Conservation (phyloP, 2,797 vertebrate genomes). For the Neosalanx taihuensis region DNA sequence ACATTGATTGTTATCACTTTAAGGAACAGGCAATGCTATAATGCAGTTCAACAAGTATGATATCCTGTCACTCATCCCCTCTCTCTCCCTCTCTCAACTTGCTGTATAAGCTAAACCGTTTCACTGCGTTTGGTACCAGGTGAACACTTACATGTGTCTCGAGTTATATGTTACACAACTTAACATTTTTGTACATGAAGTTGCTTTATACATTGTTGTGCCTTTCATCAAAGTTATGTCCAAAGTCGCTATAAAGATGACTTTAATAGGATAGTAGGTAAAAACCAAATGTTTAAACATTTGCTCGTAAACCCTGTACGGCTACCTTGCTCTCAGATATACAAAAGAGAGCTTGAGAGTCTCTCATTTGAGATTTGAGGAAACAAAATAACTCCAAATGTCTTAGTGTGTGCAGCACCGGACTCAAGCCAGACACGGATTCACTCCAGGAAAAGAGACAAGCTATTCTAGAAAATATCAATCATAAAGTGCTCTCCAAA, state of each 20-base stretch:
- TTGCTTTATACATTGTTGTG: slow-evolving; percentile 74
- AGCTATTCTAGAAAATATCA: slow-evolving; percentile 43
- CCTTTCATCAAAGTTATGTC: slow-evolving; percentile 80
- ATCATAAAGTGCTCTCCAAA: slow-evolving; percentile 92
- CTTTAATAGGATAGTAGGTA: slow-evolving; percentile 72
- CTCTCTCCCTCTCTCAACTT: slow-evolving; percentile 19
- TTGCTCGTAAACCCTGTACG: slow-evolving; percentile 45
- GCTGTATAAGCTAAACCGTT: slow-evolving; percentile 50
- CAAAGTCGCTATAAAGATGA: slow-evolving; percentile 76
- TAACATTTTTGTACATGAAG: slow-evolving; percentile 80
- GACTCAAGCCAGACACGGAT: slow-evolving; percentile 43
- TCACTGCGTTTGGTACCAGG: slow-evolving; percentile 61
- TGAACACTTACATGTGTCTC: slow-evolving; percentile 63
- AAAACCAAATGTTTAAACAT: slow-evolving; percentile 63
- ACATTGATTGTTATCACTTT: slow-evolving; percentile 56
- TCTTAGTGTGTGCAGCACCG: slow-evolving; percentile 57
- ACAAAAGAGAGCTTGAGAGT: slow-evolving; percentile 45
- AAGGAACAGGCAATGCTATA: slow-evolving; percentile 51
- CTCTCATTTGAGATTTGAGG: slow-evolving; percentile 44
- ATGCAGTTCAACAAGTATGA: slow-evolving; percentile 29
- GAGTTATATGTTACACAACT: slow-evolving; percentile 85
- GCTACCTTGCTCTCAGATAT: slow-evolving; percentile 45
- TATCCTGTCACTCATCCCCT: slow-evolving; percentile 11
- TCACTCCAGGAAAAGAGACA: slow-evolving; percentile 52
- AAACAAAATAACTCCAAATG: slow-evolving; percentile 53